Base-by-base conservation (phyloP, 2,797 vertebrate genomes). In the Esox masquinongy region DNA sequence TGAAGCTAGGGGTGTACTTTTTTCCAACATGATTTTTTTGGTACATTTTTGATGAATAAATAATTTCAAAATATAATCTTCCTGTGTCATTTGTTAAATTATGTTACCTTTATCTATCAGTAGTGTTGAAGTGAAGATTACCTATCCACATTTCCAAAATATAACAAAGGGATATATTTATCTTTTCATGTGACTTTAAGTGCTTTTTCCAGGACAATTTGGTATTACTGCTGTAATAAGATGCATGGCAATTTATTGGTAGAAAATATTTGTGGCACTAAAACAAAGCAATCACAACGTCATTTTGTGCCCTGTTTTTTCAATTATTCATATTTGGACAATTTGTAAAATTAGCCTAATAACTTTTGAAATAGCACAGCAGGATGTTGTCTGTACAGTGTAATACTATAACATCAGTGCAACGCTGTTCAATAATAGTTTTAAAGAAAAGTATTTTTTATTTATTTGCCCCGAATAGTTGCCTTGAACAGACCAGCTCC, bases 401-500 rank as follows among this genome's bases (percentile, higher is more conserved):
- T 72, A 70, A 82, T 6, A 77, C 79, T 82, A 77, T 83, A 89
- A 83, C 87, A 83, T 83, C 81, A 79, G 68, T 80, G 80, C 76
- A 59, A 50, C 80, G 84, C 82, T 84, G 84, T 92, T 94, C 91
- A 90, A 92, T 93, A 92, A 89, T 91, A 91, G 92, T 93, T 92
- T 78, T 72, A 26, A 90, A 83, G 74, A 88, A 91, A 17, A 15
- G 68, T 81, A 88, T 87, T 63, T 31, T 29, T 79, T 79, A 64
- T 79, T 89, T 87, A 88, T 86, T 85, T 26, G 8, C 56, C 56
- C 11, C 11, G 56, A 14, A 61, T 61, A 61, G 22, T 61, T 61
- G 4, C 11, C 22, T 61, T 61, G 22, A 61, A 61, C 12, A 26
- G 22, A 4, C 56, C 24, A 61, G 56, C 56, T 61, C 56, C 22